Percentiles rank a stretch among this genome's conserved stretches.
Conservation (phyloP, 2,888 invertebrate genomes). For the Cheiracanthium punctorium region DNA sequence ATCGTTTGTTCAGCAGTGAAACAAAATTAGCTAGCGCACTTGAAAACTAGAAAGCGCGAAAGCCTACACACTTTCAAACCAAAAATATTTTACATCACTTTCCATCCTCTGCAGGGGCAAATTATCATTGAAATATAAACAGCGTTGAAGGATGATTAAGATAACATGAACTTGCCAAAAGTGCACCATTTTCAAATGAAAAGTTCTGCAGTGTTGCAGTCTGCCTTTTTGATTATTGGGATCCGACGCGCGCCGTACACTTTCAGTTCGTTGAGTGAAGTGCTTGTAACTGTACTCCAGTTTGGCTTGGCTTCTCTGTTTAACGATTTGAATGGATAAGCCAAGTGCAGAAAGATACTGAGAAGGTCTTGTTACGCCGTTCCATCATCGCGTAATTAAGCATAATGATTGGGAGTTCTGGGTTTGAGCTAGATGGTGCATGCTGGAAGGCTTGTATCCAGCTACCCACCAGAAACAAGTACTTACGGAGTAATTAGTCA, state of each 20-base stretch:
- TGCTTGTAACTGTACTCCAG: neutral
- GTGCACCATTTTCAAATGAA: neutral
- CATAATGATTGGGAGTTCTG: neutral
- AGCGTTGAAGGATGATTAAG: neutral
- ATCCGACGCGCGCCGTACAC: neutral
- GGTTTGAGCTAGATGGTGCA: neutral
- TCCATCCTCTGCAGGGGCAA: neutral
- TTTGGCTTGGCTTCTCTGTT: neutral
- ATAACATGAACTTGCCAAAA: neutral
- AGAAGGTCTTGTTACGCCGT: neutral
- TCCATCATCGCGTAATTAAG: neutral
- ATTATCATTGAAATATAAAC: neutral
- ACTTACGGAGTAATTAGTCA: too few relatives aligned
- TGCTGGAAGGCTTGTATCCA: neutral
- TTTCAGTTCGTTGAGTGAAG: neutral
- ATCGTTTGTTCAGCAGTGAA: too few relatives aligned
- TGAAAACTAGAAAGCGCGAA: too few relatives aligned
- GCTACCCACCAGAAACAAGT: too few relatives aligned
- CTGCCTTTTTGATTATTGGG: neutral
- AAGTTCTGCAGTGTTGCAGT: neutral
- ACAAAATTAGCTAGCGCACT: too few relatives aligned
- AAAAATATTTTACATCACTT: neutral
- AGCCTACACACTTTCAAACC: too few relatives aligned
- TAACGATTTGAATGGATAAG: neutral
- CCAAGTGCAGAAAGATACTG: neutral